Evolutionary conservation across 1,140 invertebrate genomes (phyloP).

Genomic region (Lysiphlebus fabarum): DNA sequence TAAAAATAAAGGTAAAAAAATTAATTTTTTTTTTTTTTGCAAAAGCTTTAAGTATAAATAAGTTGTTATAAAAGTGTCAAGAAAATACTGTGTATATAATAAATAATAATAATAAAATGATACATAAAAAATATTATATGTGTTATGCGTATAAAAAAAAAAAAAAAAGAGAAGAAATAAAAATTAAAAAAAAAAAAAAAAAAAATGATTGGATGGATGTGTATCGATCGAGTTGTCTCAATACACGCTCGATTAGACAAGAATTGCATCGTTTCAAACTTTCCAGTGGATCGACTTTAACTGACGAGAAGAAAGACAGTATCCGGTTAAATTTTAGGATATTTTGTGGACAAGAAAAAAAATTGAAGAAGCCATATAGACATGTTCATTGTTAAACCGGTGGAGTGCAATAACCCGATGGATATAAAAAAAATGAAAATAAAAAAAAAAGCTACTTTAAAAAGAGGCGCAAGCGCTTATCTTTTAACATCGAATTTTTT

Average conservation of each 20-base stretch:
- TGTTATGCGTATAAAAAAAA: conserved; percentile 1
- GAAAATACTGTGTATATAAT: conserved; percentile 14
- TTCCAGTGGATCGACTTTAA: conserved; percentile 18
- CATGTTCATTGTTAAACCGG: conserved; percentile 26
- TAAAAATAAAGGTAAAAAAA: no score
- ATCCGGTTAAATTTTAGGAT: conserved; percentile 2
- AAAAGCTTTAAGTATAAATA: no score
- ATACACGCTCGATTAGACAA: conserved; percentile 38
- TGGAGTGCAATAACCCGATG: conserved; percentile 22
- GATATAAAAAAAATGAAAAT: conserved; percentile 7
- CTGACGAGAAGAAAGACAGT: conserved; percentile 8
- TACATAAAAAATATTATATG: conserved; percentile 8
- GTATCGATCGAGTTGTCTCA: conserved; percentile 36
- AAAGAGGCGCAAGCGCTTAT: conserved; percentile 12
- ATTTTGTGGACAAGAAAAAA: neutral
- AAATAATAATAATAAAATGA: conserved; percentile 13
- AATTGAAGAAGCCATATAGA: conserved; percentile 9
- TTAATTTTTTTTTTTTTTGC: no score
- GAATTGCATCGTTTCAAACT: conserved; percentile 36
- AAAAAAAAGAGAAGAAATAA: neutral
- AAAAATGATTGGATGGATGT: conserved; percentile 28
- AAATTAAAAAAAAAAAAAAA: conserved; percentile 12
- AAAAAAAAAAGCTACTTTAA: neutral
- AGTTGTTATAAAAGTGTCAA: neutral
- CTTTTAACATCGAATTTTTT: conserved; percentile 21